Base-by-base conservation (phyloP, 2,113 vertebrate genomes). In the Salvelinus namaycush region DNA sequence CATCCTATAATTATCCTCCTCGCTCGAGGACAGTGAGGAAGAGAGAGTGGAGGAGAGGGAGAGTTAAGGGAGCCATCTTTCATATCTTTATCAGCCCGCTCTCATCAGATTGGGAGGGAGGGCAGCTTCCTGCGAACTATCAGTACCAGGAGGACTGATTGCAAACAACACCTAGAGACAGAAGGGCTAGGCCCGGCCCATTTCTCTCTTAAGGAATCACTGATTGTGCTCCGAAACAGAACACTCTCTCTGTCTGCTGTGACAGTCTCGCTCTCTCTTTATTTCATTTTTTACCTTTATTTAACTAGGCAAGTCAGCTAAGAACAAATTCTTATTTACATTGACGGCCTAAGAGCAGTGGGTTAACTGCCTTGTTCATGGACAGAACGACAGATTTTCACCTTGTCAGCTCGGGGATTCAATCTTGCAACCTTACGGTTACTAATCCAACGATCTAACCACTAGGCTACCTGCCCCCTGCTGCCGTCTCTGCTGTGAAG, bases 1-100 rank as follows among this genome's bases (percentile, higher is more conserved):
- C 75, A 79, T 70, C 77, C 84, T 77, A 80, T 82, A 84, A 88
- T 86, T 85, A 79, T 75, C 76, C 66, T 79, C 66, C 29, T 48
- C 48, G 31, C 39, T 5, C 18, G 31, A 67, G 62, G 13, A 24
- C 14, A 11, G 49, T 34, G 14, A 18, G 27, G 18, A 69, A 27
- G 49, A 59, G 14, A 2, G 34, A 14, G 24, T 64, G 14, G 66
- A 74, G 24, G 31, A 2, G 22, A 67, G 62, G 11, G 12, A 26
- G 60, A 74, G 44, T 74, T 71, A 62, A 34, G 54, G 51, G 14
- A 57, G 51, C 59, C 39, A 82, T 83, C 60, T 69, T 73, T 83
- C 65, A 67, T 78, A 67, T 76, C 29, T 83, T 77, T 78, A 81
- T 81, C 75, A 24, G 68, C 57, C 62, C 69, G 65, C 59, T 75